Base-by-base conservation (phyloP, 2,113 vertebrate genomes). In the Capricornis sumatraensis region DNA sequence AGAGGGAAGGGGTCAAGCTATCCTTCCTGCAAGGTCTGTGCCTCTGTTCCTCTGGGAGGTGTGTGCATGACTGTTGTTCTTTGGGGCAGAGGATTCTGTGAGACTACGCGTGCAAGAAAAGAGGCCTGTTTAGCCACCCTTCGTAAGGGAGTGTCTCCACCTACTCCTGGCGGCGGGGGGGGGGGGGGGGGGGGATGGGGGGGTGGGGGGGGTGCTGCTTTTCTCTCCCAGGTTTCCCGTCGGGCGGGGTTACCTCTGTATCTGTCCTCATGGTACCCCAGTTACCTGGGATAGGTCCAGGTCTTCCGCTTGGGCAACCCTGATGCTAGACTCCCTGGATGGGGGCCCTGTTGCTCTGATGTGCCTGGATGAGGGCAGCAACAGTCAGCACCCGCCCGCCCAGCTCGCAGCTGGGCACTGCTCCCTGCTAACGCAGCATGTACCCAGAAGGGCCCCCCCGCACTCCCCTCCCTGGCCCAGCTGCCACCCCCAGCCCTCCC, bases 391-490 rank as follows among this genome's bases (percentile, higher is more conserved):
- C 55, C 84, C 74, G 23, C 45, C 97, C 0, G 74, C 79, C 79
- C 50, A 13, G 90, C 96, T 82, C 33, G 40, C 81, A 71, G 81
- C 82, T 93, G 96, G 97, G 96, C 97, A 93, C 92, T 16, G 88
- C 88, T 97, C 33, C 97, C 95, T 98, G 97, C 97, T 98, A 94
- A 98, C 90, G 1, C 97, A 97, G 97, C 97, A 97, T 88, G 94
- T 91, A 90, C 93, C 33, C 6, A n/a, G 27, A 91, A 58, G 90
- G 57, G 21, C 13, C 89, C 78, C 36, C 45, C 81, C n/a, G 3
- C 78, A 9, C 45, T 57, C 81, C 92, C 89, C 78, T 89, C 67
- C 94, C 84, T 2, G 28, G 81, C 84, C 94, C 96, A 95, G 96
- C 89, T 96, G 94, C 95, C 95, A 97, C 88, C 93, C 53, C 76